Evolutionary conservation across 2,113 vertebrate species (phyloP).

Genomic region (Panthera uncia): DNA sequence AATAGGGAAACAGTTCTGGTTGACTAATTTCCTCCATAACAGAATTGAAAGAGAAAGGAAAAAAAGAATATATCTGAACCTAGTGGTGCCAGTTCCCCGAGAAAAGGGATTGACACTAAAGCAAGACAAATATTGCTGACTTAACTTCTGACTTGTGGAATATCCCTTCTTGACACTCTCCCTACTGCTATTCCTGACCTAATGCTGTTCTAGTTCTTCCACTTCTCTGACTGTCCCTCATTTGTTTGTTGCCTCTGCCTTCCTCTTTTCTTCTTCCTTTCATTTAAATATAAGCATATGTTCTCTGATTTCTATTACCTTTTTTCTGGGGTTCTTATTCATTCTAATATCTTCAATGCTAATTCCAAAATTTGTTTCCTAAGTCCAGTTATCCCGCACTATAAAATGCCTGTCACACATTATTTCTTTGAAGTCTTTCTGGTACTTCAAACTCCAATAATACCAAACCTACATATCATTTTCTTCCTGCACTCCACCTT

Average conservation of each 20-base stretch:
- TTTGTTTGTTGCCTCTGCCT: neutral
- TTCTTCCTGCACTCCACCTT: neutral
- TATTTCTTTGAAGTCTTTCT: conserved; percentile 6
- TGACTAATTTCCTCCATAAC: neutral
- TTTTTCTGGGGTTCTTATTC: conserved; percentile 21
- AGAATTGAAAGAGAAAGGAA: conserved; percentile 6
- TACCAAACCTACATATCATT: neutral
- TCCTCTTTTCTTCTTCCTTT: neutral
- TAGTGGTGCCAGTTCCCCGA: neutral
- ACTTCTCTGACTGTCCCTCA: neutral
- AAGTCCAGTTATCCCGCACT: neutral
- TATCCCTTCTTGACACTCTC: neutral
- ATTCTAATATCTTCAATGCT: neutral
- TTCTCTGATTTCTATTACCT: neutral
- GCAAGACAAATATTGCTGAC: neutral
- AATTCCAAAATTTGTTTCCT: conserved; percentile 20
- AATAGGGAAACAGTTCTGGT: neutral
- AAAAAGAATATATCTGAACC: neutral
- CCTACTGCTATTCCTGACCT: neutral
- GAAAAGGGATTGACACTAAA: neutral
- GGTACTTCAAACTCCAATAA: neutral
- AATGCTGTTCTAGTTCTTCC: neutral
- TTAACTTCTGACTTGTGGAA: neutral
- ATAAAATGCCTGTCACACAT: neutral
- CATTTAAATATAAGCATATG: neutral